Conservation (phyloP, 1,140 invertebrate genomes). For the Bombus pyrosoma region DNA sequence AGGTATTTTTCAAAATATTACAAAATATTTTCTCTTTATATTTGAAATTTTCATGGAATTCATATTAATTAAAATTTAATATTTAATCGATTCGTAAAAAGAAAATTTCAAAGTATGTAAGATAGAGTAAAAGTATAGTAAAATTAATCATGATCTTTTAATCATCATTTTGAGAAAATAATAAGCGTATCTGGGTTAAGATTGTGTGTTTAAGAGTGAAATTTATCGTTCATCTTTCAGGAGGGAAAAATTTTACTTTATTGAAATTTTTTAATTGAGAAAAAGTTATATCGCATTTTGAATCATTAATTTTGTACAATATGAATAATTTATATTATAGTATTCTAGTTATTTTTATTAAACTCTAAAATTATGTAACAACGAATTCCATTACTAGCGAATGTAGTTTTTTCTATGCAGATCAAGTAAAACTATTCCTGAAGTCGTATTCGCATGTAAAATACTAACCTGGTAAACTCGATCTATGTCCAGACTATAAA, state of each 20-base stretch:
- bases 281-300: neutral
- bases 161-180: neutral
- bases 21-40: neutral
- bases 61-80: neutral
- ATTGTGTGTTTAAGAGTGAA: neutral
- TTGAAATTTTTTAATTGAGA: too few relatives aligned
- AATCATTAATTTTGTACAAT: neutral
- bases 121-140: neutral
- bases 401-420: neutral
- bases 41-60: neutral
- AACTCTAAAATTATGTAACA: conserved; percentile 33
- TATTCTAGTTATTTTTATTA: neutral
- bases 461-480: neutral
- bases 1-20: neutral
- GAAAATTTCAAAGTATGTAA: neutral
- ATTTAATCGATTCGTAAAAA: neutral
- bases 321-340: neutral
- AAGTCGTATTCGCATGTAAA: neutral
- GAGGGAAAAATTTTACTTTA: too few relatives aligned
- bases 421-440: neutral
- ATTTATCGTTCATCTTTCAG: neutral
- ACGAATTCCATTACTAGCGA: neutral
- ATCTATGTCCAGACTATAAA: neutral
- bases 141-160: neutral
- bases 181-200: neutral